Conservation (phyloP, 23 tunicate species). For the Halocynthia aurantium region DNA sequence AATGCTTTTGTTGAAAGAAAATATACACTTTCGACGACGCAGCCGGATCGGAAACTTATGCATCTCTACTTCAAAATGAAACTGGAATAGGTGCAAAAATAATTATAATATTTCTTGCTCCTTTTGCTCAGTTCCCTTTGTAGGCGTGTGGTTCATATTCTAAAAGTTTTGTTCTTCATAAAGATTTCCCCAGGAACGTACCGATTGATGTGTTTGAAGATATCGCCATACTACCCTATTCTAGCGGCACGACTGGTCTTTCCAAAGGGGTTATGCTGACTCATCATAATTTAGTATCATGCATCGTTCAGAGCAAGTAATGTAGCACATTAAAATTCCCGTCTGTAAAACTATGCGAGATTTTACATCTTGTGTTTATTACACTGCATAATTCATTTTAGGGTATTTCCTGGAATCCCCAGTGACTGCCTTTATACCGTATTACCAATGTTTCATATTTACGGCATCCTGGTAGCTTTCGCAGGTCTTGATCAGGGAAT, state of each 20-base stretch:
- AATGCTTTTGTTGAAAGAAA: conserved; percentile 12
- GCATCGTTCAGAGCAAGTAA: conserved; percentile 11
- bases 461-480: conserved; percentile 27
- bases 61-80: conserved; percentile 18
- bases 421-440: conserved; percentile 35
- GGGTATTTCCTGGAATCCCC: conserved; percentile 5
- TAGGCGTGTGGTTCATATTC: too few relatives aligned
- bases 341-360: too few relatives aligned
- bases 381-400: neutral
- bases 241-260: conserved; percentile 45
- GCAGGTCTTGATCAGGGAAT: conserved; percentile 31
- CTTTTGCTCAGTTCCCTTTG: neutral
- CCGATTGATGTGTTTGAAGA: conserved; percentile 7
- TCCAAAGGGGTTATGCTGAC: conserved; percentile 81
- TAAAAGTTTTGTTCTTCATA: neutral
- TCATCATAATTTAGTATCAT: conserved; percentile 30
- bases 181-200: conserved; percentile 24
- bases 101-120: neutral
- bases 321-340: too few relatives aligned
- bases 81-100: conserved; percentile 10
- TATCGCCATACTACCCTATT: conserved; percentile 12
- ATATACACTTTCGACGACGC: conserved; percentile 26
- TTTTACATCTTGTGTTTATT: too few relatives aligned
- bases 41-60: neutral
- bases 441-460: conserved; percentile 58